These are phyloP conservation scores for Microcebus jonahi DNA, from an alignment of 2,113 vertebrate species.

Conservation along the genomic window DNA sequence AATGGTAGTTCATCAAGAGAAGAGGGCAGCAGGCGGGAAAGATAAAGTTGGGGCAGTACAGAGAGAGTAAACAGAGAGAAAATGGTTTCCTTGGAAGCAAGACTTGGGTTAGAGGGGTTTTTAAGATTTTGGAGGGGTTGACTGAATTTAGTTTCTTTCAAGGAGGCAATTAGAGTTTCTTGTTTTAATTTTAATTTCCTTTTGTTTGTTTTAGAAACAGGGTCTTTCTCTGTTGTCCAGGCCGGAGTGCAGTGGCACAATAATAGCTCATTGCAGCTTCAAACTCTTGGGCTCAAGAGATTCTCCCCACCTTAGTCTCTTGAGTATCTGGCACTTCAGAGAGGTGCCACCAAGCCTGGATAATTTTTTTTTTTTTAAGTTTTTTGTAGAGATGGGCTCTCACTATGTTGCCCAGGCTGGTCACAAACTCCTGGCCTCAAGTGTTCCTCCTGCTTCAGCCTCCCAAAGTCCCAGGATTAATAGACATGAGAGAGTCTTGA, in stretches of 20 bases:
- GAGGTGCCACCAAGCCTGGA: too few relatives aligned
- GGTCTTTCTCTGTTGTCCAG: not conserved
- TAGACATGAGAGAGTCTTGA: not conserved
- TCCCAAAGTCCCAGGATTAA: too few relatives aligned
- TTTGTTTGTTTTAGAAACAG: not conserved
- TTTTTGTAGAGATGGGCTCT: too few relatives aligned
- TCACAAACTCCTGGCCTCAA: too few relatives aligned
- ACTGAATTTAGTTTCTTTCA: not conserved
- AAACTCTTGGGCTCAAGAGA: not conserved
- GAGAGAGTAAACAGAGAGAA: not conserved
- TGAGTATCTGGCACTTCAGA: too few relatives aligned
- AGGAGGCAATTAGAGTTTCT: not conserved
- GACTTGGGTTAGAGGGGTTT: not conserved
- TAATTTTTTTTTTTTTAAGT: too few relatives aligned
- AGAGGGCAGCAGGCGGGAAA: not conserved
- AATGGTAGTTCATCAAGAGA: not conserved
- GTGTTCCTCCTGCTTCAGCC: too few relatives aligned
- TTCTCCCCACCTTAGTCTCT: not conserved
- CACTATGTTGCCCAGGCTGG: too few relatives aligned
- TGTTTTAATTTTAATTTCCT: too few relatives aligned
- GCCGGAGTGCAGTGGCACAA: not conserved
- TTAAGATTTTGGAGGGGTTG: not conserved
- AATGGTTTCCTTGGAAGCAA: not conserved
- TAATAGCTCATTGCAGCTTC: not conserved
- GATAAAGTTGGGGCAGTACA: not conserved